Conservation (phyloP, 2,888 invertebrate genomes). For the Clepsis dumicolana region DNA sequence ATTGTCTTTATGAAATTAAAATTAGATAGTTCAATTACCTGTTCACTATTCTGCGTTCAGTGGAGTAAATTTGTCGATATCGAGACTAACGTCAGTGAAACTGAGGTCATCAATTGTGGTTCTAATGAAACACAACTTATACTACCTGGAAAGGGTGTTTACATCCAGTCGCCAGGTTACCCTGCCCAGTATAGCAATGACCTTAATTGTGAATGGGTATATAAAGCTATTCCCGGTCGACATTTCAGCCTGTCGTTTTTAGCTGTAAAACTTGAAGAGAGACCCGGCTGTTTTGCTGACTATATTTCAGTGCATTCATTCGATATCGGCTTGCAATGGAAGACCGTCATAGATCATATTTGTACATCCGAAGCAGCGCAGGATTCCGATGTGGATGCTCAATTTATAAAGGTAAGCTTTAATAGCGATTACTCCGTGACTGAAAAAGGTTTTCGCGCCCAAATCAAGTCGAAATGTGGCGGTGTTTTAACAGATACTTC, state of each 20-base stretch:
- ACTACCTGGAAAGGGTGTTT: slow-evolving; percentile 50
- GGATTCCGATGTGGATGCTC: slow-evolving; percentile 65
- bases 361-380: slow-evolving; percentile 80
- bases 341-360: slow-evolving; percentile 75
- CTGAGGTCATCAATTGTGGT: slow-evolving; percentile 67
- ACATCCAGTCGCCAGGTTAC: slow-evolving; percentile 91
- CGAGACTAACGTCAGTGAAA: slow-evolving; percentile 39
- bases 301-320: slow-evolving; percentile 87
- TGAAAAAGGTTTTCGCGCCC: slow-evolving; percentile 89
- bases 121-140: slow-evolving; percentile 64
- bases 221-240: slow-evolving; percentile 86
- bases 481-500: slow-evolving; percentile 86
- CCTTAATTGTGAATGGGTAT: slow-evolving; percentile 91
- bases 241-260: slow-evolving; percentile 87
- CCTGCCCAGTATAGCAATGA: slow-evolving; percentile 88
- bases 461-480: slow-evolving; percentile 89
- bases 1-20: slow-evolving; percentile 86
- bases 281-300: slow-evolving; percentile 86
- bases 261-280: slow-evolving; percentile 87
- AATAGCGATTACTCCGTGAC: slow-evolving; percentile 87
- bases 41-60: slow-evolving; percentile 69
- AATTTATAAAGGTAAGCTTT: slow-evolving; percentile 89
- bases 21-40: slow-evolving; percentile 73
- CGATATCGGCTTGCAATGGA: slow-evolving; percentile 81
- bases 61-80: slow-evolving; percentile 61